These are phyloP conservation scores for Anguilla marmorata DNA, from an alignment of 2,797 vertebrate species.

Conservation along the genomic window DNA sequence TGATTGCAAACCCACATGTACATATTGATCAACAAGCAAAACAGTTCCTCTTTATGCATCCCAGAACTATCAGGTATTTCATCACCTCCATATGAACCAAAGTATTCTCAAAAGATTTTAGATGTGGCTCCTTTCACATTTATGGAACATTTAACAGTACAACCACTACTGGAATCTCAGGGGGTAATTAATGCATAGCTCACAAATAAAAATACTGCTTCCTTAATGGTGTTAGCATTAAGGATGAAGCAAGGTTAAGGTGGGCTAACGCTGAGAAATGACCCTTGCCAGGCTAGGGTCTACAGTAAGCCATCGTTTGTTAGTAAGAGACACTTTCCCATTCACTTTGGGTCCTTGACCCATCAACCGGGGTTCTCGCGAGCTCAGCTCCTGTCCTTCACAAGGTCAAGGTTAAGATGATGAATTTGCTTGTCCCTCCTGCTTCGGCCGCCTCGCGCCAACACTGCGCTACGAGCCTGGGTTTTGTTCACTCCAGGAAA, in stretches of 20 bases:
- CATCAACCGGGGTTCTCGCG: constrained; percentile 67
- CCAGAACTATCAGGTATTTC: background rate
- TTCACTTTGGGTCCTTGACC: constrained; percentile 83
- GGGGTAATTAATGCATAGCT: background rate
- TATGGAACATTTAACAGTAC: background rate
- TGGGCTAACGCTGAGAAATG: background rate
- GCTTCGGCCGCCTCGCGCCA: constrained; percentile 58
- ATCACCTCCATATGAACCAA: background rate
- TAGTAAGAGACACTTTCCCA: constrained; percentile 67
- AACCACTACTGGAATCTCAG: background rate
- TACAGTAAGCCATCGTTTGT: constrained; percentile 67
- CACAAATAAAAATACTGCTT: background rate
- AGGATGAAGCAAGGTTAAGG: background rate
- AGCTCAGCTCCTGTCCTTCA: constrained; percentile 68
- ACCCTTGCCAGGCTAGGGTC: background rate
- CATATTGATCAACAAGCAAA: background rate
- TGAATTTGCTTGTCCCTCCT: constrained; percentile 79
- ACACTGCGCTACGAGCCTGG: constrained; percentile 79
- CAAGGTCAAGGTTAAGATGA: constrained; percentile 65
- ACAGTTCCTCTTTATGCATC: background rate
- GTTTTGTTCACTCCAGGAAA: constrained; percentile 91
- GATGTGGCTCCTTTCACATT: background rate
- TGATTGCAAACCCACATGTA: background rate
- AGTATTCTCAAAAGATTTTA: background rate
- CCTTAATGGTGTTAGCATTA: background rate